Evolutionary conservation across 2,113 vertebrate genomes (phyloP).

Genomic region (Indri indri): DNA sequence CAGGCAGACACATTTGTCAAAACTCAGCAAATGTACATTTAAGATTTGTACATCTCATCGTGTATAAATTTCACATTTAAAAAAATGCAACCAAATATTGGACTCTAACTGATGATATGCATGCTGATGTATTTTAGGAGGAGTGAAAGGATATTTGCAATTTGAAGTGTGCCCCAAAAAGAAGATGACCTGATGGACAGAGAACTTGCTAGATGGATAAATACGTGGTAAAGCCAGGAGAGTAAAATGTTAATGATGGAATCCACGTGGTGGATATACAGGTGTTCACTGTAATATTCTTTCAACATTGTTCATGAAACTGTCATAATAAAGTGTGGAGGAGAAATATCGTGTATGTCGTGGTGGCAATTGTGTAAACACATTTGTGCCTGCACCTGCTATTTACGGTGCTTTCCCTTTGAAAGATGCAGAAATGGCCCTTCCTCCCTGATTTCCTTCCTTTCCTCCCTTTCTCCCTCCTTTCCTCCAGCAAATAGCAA

Average conservation of each 20-base stretch:
- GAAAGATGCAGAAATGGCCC: background rate
- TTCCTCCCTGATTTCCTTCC: background rate
- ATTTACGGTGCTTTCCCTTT: background rate
- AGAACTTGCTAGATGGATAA: background rate
- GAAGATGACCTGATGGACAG: background rate
- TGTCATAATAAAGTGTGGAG: background rate
- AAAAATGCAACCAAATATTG: background rate
- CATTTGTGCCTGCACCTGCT: background rate
- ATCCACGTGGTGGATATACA: background rate
- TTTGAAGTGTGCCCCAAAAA: background rate
- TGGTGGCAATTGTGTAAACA: background rate
- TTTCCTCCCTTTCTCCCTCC: background rate
- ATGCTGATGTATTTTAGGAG: background rate
- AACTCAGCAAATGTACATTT: background rate
- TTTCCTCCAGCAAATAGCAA: slow-evolving; percentile 17
- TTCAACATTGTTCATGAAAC: background rate
- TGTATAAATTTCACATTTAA: slow-evolving; percentile 13
- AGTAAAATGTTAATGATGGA: background rate
- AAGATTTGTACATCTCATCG: background rate
- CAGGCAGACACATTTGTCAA: background rate
- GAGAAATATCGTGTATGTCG: background rate
- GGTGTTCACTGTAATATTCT: background rate
- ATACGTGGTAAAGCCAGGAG: background rate
- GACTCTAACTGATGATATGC: background rate
- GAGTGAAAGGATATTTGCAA: background rate